A percentile compares a stretch with the other conserved stretches of the same genome.
These are phyloP conservation scores for Liasis olivaceus DNA, from an alignment of 2,797 vertebrate genomes.

Conservation along the genomic window DNA sequence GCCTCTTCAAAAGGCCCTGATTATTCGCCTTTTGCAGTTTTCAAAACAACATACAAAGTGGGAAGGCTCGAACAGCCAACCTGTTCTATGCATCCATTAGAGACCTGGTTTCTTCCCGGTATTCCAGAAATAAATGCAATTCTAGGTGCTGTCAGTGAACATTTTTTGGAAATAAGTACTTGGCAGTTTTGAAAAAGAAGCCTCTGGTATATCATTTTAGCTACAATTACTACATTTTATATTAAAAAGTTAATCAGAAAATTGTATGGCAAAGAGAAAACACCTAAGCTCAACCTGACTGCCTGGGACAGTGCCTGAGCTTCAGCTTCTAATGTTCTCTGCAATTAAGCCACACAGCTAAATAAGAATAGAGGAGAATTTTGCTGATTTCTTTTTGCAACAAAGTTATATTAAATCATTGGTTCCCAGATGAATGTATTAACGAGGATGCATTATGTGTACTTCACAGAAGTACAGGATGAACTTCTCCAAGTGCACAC, in stretches of 20 bases:
- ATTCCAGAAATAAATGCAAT: slow-evolving; percentile 1
- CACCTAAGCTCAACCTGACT: background rate
- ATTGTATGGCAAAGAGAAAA: background rate
- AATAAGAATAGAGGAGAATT: background rate
- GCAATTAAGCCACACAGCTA: background rate
- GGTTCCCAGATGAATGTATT: background rate
- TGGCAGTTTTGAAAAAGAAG: background rate
- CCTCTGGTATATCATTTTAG: background rate
- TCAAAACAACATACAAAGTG: no score
- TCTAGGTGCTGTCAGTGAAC: background rate
- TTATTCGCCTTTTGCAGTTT: no score
- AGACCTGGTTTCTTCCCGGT: background rate
- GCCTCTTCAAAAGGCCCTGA: no score
- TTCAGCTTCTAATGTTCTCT: background rate
- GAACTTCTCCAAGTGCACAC: background rate
- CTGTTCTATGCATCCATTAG: background rate
- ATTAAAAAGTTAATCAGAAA: background rate
- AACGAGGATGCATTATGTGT: background rate
- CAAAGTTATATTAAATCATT: background rate
- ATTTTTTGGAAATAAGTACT: background rate
- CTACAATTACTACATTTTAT: background rate
- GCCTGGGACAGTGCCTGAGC: background rate
- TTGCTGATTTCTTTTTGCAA: background rate
- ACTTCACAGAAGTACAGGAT: background rate
- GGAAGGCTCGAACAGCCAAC: no score